A percentile compares a stretch with the other conserved stretches of the same genome.
Conservation (phyloP, 2,888 invertebrate genomes). For the Fissipunctia ypsillon region DNA sequence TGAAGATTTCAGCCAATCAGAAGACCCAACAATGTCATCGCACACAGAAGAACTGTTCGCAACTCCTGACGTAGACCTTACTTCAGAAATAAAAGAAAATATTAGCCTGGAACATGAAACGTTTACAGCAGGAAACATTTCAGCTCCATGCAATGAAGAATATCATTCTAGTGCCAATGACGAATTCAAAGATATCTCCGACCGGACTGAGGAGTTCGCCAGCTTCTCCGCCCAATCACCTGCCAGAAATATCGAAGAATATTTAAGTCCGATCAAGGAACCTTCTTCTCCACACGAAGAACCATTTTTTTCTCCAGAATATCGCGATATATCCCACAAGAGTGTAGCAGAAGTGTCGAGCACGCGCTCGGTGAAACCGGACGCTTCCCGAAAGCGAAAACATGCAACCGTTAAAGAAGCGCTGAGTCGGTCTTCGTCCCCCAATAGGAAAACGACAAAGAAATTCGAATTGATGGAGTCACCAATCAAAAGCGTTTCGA, state of each 20-base stretch:
- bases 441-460: conserved; percentile 67
- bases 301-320: conserved; percentile 38
- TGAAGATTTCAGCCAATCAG: conserved; percentile 66
- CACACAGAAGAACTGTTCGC: conserved; percentile 45
- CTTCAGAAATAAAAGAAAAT: conserved; percentile 41
- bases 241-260: conserved; percentile 25
- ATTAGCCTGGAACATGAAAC: conserved; percentile 32
- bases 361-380: not conserved
- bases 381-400: conserved; percentile 14
- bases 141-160: conserved; percentile 24
- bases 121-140: not conserved
- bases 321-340: conserved; percentile 40
- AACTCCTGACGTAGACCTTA: conserved; percentile 48
- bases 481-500: conserved; percentile 73
- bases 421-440: conserved; percentile 73
- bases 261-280: conserved; percentile 43
- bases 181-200: conserved; percentile 47
- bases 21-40: conserved; percentile 53
- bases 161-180: conserved; percentile 26
- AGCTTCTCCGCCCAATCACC: conserved; percentile 37
- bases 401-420: conserved; percentile 25
- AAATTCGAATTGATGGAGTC: conserved; percentile 78
- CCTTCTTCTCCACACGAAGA: conserved; percentile 42
- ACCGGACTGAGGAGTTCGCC: conserved; percentile 31
- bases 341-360: not conserved